These are phyloP conservation scores for Pachymerium ferrugineum DNA, from an alignment of 2,888 invertebrate species.

Conservation along the genomic window DNA sequence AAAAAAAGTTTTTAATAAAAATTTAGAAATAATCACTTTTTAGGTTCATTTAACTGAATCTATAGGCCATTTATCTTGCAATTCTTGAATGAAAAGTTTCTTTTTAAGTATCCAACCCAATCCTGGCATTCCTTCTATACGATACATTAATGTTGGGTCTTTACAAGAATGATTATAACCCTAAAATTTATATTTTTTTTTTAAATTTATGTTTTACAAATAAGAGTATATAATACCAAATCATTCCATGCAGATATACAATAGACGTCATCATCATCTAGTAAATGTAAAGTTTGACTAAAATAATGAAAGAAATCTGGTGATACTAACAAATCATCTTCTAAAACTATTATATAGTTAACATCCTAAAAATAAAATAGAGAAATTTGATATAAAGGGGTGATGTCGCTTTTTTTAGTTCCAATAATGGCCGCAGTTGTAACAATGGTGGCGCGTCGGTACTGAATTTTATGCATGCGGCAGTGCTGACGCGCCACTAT, in stretches of 20 bases:
- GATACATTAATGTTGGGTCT: conserved; percentile 52
- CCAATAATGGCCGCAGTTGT: no score
- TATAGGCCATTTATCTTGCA: conserved; percentile 57
- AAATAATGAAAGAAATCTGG: conserved; percentile 58
- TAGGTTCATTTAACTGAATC: no score
- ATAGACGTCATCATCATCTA: conserved; percentile 54
- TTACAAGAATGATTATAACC: conserved; percentile 57
- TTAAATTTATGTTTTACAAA: background rate
- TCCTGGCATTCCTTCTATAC: conserved; percentile 58
- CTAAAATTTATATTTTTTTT: conserved; percentile 39
- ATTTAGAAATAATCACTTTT: no score
- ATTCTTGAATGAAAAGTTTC: conserved; percentile 54
- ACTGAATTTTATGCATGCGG: no score
- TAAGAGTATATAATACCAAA: conserved; percentile 44
- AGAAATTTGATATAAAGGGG: background rate
- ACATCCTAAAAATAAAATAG: conserved; percentile 44
- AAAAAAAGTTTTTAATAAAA: no score
- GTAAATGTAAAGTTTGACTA: conserved; percentile 53
- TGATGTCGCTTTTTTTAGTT: no score
- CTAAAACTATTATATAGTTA: conserved; percentile 54
- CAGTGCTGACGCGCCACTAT: no score
- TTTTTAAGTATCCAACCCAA: conserved; percentile 56
- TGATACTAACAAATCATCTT: conserved; percentile 57
- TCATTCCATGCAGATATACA: conserved; percentile 60
- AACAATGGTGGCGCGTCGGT: no score